A percentile compares a stretch with the other conserved stretches of the same genome.
These are phyloP conservation scores for Scolanthus callimorphus DNA, from an alignment of 92 coral and sea anemone species.

Conservation along the genomic window DNA sequence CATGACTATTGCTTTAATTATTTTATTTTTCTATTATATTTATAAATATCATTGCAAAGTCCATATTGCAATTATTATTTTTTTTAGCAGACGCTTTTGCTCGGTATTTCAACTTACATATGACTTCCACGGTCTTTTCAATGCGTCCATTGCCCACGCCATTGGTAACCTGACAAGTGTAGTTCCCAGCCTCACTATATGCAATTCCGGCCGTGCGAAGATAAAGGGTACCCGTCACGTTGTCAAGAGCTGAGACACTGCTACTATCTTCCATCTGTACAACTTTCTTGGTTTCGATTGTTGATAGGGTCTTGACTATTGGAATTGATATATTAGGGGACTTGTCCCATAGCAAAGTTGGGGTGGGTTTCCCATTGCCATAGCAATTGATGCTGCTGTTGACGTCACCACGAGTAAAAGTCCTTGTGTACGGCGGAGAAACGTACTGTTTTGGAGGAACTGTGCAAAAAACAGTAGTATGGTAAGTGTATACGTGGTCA, in stretches of 20 bases:
- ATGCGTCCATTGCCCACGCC: constrained; percentile 2
- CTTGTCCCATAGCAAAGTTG: constrained; percentile 37
- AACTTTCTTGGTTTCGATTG: constrained; percentile 8
- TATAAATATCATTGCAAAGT: no score
- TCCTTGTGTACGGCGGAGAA: constrained; percentile 9
- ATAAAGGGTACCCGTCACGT: constrained; percentile 49
- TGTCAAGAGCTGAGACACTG: constrained; percentile 15
- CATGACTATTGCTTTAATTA: no score
- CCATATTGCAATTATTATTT: no score
- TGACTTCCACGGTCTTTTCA: constrained; percentile 28
- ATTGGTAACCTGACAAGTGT: constrained; percentile 54
- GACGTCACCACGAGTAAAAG: constrained; percentile 6
- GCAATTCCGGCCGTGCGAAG: constrained; percentile 48
- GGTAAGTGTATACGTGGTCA: no score
- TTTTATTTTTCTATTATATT: no score
- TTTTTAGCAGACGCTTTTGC: no score
- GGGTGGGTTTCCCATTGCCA: constrained; percentile 55
- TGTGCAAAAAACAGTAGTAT: constrained; percentile 12
- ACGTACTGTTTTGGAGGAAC: constrained; percentile 25
- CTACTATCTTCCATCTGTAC: constrained; percentile 27
- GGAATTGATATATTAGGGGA: constrained; percentile 1
- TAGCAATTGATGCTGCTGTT: constrained; percentile 36
- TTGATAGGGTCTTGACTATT: not conserved
- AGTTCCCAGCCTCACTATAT: constrained; percentile 60
- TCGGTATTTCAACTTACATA: constrained; percentile 74